Percentiles rank a stretch among this genome's conserved stretches.
These are phyloP conservation scores for Phoenicopterus ruber DNA, from an alignment of 2,113 vertebrate species.

Conservation along the genomic window DNA sequence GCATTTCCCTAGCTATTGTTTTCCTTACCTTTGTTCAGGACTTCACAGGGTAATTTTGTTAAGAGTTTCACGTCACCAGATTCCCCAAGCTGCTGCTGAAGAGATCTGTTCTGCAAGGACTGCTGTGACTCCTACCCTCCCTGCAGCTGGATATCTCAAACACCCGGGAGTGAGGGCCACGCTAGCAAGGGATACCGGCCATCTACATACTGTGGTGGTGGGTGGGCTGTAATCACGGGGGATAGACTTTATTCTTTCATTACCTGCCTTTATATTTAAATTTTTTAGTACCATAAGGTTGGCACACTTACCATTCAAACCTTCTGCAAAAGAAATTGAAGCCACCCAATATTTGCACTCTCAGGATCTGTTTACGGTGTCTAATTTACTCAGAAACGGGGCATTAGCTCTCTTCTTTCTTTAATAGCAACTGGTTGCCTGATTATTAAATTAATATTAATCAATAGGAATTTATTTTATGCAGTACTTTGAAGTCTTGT, in stretches of 20 bases:
- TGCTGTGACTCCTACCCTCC: background rate
- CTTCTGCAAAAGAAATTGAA: background rate
- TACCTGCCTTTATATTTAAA: background rate
- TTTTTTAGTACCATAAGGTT: background rate
- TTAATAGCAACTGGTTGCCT: background rate
- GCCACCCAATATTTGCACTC: background rate
- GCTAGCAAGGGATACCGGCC: background rate
- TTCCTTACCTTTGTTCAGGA: conserved; percentile 22
- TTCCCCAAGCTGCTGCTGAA: conserved; percentile 6
- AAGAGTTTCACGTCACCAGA: background rate
- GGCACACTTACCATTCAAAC: background rate
- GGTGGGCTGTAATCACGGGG: background rate
- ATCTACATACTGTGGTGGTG: background rate
- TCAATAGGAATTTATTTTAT: background rate
- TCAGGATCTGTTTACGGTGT: background rate
- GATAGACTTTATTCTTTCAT: background rate
- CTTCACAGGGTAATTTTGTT: conserved; percentile 35
- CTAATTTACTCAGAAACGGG: background rate
- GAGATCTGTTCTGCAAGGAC: background rate
- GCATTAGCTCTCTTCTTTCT: background rate
- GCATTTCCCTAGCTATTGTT: conserved; percentile 25
- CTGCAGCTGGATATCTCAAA: background rate
- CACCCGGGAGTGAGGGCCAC: background rate
- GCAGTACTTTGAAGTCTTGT: background rate
- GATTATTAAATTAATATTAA: background rate